Percentiles rank a stretch among this genome's conserved stretches.
Evolutionary conservation across 2,888 invertebrate genomes (phyloP).

Genomic region (Drosophila paranaensis): DNA sequence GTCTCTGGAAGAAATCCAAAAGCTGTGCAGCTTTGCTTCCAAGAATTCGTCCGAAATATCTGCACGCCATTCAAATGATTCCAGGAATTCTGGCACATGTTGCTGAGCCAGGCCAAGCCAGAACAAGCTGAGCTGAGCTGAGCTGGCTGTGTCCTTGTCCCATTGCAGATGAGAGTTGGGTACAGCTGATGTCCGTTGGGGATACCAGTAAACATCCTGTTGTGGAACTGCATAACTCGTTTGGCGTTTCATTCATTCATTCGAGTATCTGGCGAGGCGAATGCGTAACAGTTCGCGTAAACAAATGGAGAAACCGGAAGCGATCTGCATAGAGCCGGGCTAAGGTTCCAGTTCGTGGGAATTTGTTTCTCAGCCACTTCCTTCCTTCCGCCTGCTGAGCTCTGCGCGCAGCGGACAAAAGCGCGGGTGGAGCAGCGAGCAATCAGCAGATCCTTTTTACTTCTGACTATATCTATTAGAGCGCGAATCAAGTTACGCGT

Average conservation of each 20-base stretch:
- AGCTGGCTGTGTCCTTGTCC: conserved; percentile 47
- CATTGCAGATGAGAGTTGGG: conserved; percentile 13
- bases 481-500: conserved; percentile 74
- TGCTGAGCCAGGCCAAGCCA: background rate
- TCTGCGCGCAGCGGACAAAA: conserved; percentile 5
- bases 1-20: background rate
- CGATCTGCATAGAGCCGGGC: conserved; percentile 31
- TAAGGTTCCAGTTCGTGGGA: conserved; percentile 63
- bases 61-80: conserved; percentile 53
- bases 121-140: background rate
- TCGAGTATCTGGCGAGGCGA: conserved; percentile 20
- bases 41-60: conserved; percentile 35
- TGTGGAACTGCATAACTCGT: conserved; percentile 61
- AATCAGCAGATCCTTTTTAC: conserved; percentile 13
- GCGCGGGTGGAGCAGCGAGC: conserved; percentile 32
- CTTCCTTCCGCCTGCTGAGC: conserved; percentile 51
- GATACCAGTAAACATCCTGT: conserved; percentile 65
- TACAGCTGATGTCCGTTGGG: conserved; percentile 28
- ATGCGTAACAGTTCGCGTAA: conserved; percentile 75
- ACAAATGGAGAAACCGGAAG: conserved; percentile 61
- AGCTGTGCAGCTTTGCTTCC: conserved; percentile 64
- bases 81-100: conserved; percentile 54
- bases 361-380: conserved; percentile 60
- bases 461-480: conserved; percentile 50
- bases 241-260: conserved; percentile 50